Base-by-base conservation (phyloP, 2,888 invertebrate genomes). In the Ernsta delagoae region DNA sequence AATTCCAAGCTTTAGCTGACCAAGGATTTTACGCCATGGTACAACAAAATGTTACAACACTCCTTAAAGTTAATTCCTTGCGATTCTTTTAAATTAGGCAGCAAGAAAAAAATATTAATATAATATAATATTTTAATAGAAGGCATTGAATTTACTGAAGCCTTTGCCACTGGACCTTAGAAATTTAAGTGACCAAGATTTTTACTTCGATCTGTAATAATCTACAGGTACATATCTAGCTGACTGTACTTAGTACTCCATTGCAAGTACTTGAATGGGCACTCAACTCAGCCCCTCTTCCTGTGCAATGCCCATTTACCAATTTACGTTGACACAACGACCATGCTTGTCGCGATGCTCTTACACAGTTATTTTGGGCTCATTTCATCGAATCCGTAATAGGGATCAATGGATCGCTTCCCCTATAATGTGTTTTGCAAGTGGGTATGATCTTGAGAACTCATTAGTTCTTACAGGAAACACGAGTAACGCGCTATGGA, bases 241-340 rank as follows among this genome's bases (percentile, higher is more conserved):
- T 24, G 4, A 53, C 8, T 53, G 53, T 53, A 53, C 24, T 31
- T 31, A 53, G 31, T 31, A 5, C 53, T 53, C 39, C 31, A 62
- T 65, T 71, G 66, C 73, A 72, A 70, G 65, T 69, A 69, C 69
- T 59, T 64, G 70, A 57, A 70, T 72, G 75, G 72, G 71, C 73
- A 75, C 71, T 79, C 76, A 77, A 77, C 77, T 77, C 75, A 72
- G 77, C 87, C 87, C 89, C 83, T 83, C 83, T 86, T 90, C 89
- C 89, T 87, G 88, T 79, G 79, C 78, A 78, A 75, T 77, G 71
- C 73, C 72, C 79, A 88, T 87, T 89, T 88, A 88, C 79, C 88
- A 89, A 89, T 89, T 88, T 82, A 83, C 83, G 77, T 79, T 81
- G 81, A 84, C 83, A 81, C 82, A 78, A 73, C 75, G 78, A 79